These are phyloP conservation scores for Catharus minimus DNA, from an alignment of 2,113 vertebrate genomes.

Conservation along the genomic window DNA sequence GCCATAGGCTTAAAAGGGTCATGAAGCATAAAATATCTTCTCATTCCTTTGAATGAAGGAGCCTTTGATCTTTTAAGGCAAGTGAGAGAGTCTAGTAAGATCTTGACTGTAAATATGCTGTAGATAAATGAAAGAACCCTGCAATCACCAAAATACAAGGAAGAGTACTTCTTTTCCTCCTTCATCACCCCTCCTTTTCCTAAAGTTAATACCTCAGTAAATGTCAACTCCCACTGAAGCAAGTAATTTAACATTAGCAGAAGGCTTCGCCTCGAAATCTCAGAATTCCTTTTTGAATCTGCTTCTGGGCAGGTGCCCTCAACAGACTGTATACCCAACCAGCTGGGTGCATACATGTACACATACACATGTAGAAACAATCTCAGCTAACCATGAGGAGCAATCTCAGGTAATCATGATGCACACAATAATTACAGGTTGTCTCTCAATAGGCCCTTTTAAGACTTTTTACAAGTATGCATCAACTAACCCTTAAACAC, in stretches of 20 bases:
- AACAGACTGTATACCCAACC: not conserved
- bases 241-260: not conserved
- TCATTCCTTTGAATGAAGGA: slow-evolving; percentile 31
- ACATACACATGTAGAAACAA: not conserved
- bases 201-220: not conserved
- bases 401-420: not conserved
- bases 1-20: slow-evolving; percentile 20
- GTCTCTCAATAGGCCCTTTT: not conserved
- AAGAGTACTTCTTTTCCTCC: slow-evolving; percentile 1
- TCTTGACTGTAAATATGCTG: not conserved
- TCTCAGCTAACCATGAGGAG: not conserved
- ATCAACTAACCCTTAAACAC: not conserved
- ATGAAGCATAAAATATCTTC: slow-evolving; percentile 13
- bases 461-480: slow-evolving; percentile 27
- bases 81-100: slow-evolving; percentile 2
- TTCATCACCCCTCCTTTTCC: not conserved
- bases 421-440: not conserved
- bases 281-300: not conserved
- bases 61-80: slow-evolving; percentile 29
- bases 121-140: slow-evolving; percentile 26
- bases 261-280: not conserved
- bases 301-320: not conserved
- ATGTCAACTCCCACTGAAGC: not conserved
- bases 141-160: slow-evolving; percentile 20
- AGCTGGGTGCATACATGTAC: not conserved